phyloP scores from a whole-genome alignment of 2,113 vertebrate species.

The Pampusana beccarii region DNA sequence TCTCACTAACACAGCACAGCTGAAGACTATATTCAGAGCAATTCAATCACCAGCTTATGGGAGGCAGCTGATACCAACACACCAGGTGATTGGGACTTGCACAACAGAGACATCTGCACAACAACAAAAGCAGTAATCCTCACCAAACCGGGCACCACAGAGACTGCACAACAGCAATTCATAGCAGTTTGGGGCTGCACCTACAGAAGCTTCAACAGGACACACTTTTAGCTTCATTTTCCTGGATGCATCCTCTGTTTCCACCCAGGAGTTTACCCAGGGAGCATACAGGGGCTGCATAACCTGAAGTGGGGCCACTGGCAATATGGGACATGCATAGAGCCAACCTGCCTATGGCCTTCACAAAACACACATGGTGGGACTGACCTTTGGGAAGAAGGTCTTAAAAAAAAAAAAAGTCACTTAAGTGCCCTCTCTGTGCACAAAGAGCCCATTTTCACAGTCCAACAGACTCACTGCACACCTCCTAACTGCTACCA shows the following conservation, averaged over 20 bases:
- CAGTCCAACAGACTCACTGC: neutral
- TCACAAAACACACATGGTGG: accelerated
- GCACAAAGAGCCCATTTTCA: neutral
- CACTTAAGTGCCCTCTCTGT: neutral
- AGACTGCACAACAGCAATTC: neutral
- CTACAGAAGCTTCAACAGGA: neutral
- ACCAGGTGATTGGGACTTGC: accelerated
- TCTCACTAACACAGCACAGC: neutral
- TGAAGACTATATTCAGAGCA: neutral
- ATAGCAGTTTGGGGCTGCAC: neutral
- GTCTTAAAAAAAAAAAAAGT: neutral
- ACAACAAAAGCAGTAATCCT: neutral
- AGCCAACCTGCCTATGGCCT: accelerated
- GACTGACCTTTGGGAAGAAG: neutral
- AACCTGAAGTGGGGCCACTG: neutral
- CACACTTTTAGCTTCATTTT: neutral
- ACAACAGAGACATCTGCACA: neutral
- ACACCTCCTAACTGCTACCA: neutral
- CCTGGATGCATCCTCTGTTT: accelerated
- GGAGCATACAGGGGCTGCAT: too few relatives aligned
- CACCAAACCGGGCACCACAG: accelerated
- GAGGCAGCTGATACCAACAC: neutral
- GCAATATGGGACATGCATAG: accelerated
- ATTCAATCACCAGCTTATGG: neutral
- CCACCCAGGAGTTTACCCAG: neutral